These are phyloP conservation scores for Tragulus kanchil DNA, from an alignment of 2,113 vertebrate genomes.

Conservation along the genomic window DNA sequence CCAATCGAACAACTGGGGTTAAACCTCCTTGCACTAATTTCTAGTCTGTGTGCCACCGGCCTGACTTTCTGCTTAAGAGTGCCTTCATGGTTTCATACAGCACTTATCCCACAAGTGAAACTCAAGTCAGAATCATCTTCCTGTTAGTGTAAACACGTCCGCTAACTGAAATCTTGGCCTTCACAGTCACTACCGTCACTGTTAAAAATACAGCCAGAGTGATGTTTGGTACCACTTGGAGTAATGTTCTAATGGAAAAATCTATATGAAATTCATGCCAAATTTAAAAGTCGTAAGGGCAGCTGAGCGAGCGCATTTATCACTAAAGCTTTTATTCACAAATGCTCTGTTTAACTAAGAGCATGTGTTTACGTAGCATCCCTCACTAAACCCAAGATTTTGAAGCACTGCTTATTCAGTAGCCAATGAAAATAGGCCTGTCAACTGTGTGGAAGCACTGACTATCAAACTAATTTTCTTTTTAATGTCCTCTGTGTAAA, in stretches of 20 bases:
- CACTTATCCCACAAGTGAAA: not conserved
- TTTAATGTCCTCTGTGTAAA: not conserved
- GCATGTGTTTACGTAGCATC: not conserved
- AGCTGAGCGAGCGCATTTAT: not conserved
- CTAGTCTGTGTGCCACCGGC: not conserved
- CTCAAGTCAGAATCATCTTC: conserved; percentile 45
- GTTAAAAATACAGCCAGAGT: conserved; percentile 50
- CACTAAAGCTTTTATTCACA: not conserved
- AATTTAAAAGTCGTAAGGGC: conserved; percentile 11
- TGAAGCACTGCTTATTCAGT: conserved; percentile 17
- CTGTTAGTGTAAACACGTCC: not conserved
- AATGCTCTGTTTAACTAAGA: not conserved
- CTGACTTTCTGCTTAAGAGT: not conserved
- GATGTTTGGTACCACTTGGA: not conserved
- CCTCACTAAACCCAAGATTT: not conserved
- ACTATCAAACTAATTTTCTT: not conserved
- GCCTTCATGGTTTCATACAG: not conserved
- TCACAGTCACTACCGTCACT: not conserved
- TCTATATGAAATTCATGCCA: conserved; percentile 32
- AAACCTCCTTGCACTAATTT: not conserved
- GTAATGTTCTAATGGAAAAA: conserved; percentile 31
- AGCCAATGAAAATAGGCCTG: not conserved
- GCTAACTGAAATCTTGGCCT: not conserved
- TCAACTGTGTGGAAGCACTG: not conserved
- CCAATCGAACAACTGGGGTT: no score